A percentile compares a stretch with the other conserved stretches of the same genome.
phyloP scores from a whole-genome alignment of 2,888 invertebrate species.

The Chalcis sispes region DNA sequence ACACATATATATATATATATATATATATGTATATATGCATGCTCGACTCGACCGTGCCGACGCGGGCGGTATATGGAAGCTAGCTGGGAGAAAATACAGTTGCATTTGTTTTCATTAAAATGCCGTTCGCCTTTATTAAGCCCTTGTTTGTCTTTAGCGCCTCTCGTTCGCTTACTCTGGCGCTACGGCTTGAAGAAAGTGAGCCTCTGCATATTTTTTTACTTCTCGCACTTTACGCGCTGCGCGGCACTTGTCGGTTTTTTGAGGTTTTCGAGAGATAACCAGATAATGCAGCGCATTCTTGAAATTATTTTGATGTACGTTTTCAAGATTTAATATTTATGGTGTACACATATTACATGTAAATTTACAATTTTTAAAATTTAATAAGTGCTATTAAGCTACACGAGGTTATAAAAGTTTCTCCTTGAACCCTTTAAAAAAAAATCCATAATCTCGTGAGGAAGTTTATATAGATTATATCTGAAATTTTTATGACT shows the following conservation, averaged over 20 bases:
- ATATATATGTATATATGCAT: neutral
- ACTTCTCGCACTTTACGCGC: neutral
- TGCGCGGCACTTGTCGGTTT: neutral
- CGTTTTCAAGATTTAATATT: too few relatives aligned
- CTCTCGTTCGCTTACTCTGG: constrained; percentile 31
- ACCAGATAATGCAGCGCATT: constrained; percentile 9
- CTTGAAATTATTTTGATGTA: constrained; percentile 5
- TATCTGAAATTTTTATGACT: too few relatives aligned
- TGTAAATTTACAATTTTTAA: too few relatives aligned
- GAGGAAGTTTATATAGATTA: too few relatives aligned
- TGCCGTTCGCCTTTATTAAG: constrained; percentile 59
- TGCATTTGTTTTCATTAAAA: constrained; percentile 69
- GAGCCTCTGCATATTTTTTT: neutral
- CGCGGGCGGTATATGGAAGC: too few relatives aligned
- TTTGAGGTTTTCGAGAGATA: neutral
- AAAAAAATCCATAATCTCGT: too few relatives aligned
- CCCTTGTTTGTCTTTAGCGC: constrained; percentile 51
- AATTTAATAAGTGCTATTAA: too few relatives aligned
- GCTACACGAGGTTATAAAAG: too few relatives aligned
- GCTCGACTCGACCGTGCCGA: neutral
- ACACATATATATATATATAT: neutral
- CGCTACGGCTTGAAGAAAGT: neutral
- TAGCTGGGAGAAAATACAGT: constrained; percentile 57
- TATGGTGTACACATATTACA: too few relatives aligned
- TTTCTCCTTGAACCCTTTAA: too few relatives aligned